Conservation (phyloP, 2,888 invertebrate genomes). For the Agrochola lychnidis region DNA sequence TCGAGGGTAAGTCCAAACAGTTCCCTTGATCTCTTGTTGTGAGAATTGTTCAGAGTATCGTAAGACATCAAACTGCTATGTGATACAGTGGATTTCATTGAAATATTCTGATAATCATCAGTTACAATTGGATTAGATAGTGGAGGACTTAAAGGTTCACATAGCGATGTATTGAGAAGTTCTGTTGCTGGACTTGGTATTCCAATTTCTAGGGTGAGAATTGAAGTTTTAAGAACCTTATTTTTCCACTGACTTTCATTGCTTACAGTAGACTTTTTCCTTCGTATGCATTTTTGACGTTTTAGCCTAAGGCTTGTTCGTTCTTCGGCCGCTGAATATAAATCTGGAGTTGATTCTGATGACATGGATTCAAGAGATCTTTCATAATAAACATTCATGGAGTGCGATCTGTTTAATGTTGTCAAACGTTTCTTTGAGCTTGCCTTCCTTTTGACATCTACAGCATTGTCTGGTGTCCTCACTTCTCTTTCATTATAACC, state of each 20-base stretch:
- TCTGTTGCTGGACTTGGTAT: slow-evolving; percentile 86
- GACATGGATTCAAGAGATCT: slow-evolving; percentile 76
- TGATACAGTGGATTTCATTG: slow-evolving; percentile 81
- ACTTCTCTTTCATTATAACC: slow-evolving; percentile 89
- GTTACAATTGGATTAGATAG: slow-evolving; percentile 71
- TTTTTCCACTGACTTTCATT: slow-evolving; percentile 82
- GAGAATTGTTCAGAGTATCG: slow-evolving; percentile 68
- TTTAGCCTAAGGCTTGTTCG: slow-evolving; percentile 83
- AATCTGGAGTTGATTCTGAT: slow-evolving; percentile 85
- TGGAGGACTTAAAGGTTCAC: slow-evolving; percentile 79
- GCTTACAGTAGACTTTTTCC: slow-evolving; percentile 87
- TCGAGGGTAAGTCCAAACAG: slow-evolving; percentile 86
- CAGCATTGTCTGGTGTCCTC: slow-evolving; percentile 82
- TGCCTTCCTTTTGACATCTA: slow-evolving; percentile 67
- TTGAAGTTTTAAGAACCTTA: slow-evolving; percentile 77
- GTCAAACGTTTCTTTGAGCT: slow-evolving; percentile 63
- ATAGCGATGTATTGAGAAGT: slow-evolving; percentile 80
- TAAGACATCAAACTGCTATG: slow-evolving; percentile 85
- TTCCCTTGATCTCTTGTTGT: slow-evolving; percentile 80
- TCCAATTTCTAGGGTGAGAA: slow-evolving; percentile 84
- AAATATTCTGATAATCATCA: slow-evolving; percentile 72
- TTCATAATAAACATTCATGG: slow-evolving; percentile 79
- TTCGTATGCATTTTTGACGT: slow-evolving; percentile 91
- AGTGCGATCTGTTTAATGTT: slow-evolving; percentile 80
- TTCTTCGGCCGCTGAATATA: slow-evolving; percentile 76